These are phyloP conservation scores for Pyrgus malvae DNA, from an alignment of 2,888 invertebrate genomes.

Conservation along the genomic window DNA sequence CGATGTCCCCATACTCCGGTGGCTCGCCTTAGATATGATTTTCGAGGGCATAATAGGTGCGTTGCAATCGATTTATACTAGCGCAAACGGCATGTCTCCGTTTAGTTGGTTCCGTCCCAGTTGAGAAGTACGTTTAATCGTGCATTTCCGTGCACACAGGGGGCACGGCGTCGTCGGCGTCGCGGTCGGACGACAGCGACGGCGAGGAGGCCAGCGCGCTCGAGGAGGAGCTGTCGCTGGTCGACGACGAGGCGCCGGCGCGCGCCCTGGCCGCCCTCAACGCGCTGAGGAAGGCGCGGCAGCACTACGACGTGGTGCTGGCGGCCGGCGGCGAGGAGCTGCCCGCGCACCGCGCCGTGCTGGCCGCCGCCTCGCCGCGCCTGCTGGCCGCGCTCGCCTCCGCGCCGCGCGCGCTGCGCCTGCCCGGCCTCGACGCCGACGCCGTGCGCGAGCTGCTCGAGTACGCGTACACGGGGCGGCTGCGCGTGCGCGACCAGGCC, in stretches of 20 bases:
- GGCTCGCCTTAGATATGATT: too few relatives aligned
- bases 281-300: conserved; percentile 90
- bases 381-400: conserved; percentile 86
- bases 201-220: conserved; percentile 50
- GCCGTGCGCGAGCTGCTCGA: conserved; percentile 68
- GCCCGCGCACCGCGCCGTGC: conserved; percentile 89
- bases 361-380: conserved; percentile 87
- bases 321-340: conserved; percentile 83
- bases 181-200: conserved; percentile 50
- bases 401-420: conserved; percentile 46
- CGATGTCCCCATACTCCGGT: too few relatives aligned
- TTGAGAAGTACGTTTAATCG: too few relatives aligned
- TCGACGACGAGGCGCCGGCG: conserved; percentile 81
- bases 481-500: conserved; percentile 83
- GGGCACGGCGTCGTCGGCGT: conserved; percentile 37
- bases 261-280: conserved; percentile 86
- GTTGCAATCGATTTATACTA: too few relatives aligned
- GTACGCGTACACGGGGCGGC: conserved; percentile 78
- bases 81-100: too few relatives aligned
- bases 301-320: conserved; percentile 93
- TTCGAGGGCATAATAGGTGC: too few relatives aligned
- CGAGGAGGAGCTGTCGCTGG: conserved; percentile 74
- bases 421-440: conserved; percentile 84
- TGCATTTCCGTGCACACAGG: conserved; percentile 20
- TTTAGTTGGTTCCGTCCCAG: too few relatives aligned